Conservation (phyloP, 2,888 invertebrate genomes). For the Caenorhabditis sp. region DNA sequence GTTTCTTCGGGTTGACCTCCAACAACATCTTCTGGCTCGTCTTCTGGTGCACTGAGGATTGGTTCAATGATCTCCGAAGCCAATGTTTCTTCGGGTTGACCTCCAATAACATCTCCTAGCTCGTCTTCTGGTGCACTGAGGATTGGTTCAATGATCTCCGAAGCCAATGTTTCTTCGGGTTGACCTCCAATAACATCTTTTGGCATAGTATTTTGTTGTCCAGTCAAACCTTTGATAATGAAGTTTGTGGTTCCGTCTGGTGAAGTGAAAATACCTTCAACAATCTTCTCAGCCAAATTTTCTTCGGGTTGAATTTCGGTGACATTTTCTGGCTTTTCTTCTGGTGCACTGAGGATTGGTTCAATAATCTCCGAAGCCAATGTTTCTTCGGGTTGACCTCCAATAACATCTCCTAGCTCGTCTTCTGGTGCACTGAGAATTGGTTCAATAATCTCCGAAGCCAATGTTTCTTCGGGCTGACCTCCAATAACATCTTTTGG, state of each 20-base stretch:
- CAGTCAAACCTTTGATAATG: not conserved
- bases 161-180: not conserved
- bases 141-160: not conserved
- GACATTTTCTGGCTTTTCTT: not conserved
- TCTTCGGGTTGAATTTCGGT: not conserved
- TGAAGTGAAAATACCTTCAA: not conserved
- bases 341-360: not conserved
- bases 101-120: too few species aligned
- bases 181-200: not conserved
- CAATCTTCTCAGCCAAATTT: not conserved
- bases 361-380: not conserved
- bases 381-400: not conserved
- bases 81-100: too few species aligned
- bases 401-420: too few species aligned
- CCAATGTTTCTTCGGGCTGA: not conserved
- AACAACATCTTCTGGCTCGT: too few species aligned
- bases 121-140: slow-evolving; percentile 3
- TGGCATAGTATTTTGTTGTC: not conserved
- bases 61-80: too few species aligned
- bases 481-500: not conserved
- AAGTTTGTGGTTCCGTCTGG: slow-evolving; percentile 2
- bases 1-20: too few species aligned
- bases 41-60: too few species aligned
- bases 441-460: slow-evolving; percentile 3
- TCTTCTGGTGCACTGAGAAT: too few species aligned